Base-by-base conservation (phyloP, 2,113 vertebrate species). In the Rhynchopsitta pachyrhyncha region DNA sequence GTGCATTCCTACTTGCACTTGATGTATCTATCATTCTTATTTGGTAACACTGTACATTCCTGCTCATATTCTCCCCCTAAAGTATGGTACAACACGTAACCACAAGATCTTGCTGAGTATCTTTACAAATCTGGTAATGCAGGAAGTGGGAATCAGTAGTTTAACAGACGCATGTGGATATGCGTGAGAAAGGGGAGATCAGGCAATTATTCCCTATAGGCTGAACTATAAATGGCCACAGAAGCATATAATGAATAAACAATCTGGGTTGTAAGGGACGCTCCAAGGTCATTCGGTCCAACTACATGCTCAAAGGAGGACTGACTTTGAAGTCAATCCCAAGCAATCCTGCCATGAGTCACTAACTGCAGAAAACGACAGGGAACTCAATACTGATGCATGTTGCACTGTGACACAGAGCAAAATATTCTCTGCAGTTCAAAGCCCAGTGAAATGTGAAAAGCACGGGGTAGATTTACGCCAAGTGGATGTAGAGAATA, bases 211-310 rank as follows among this genome's bases (percentile, higher is more conserved):
- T 23, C 31, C 31, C 70, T 49, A 46, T 7, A 63, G 55, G 37
- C 35, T 69, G 55, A 80, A 50, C 64, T 60, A 42, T 35, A 77
- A 94, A 83, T n/a, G 46, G n/a, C 13, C 14, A 28, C 11, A 73
- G 39, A 89, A 82, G 23, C 20, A 86, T 28, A 55, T 13, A 93
- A 64, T 15, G 42, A 75, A 86, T 50, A 46, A 92, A 74, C 31
- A 53, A 42, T 10, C 19, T 3, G 0, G 0, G 11, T 25, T 64
- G 25, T 35, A 78, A 86, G 52, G 74, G 74, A 55, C 55, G 50
- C 25, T 81, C 52, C 57, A 91, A 95, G 74, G 89, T 87, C 69
- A 68, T 71, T 47, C 68, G 28, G 52, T 83, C 31, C 80, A 90
- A 37, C 52, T 55, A 13, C 57, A n/a, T n/a, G 33, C 63, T 66